phyloP scores from a whole-genome alignment of 2,797 vertebrate species.

The Tympanoctomys barrerae region DNA sequence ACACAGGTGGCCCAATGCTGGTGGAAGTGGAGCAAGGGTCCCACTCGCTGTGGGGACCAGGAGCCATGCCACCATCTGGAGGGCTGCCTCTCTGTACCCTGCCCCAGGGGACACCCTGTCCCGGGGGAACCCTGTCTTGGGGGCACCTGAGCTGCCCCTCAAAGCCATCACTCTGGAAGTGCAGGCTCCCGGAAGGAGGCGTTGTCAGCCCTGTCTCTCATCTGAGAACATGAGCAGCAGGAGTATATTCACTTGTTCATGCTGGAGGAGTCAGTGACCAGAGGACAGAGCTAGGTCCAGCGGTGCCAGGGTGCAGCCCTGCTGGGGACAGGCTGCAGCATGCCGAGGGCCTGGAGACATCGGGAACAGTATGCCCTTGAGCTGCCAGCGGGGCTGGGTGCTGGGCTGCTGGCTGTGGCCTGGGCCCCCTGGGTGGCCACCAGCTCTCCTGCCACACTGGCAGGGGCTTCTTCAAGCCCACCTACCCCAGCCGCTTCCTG shows the following conservation, averaged over 20 bases:
- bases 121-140: no score
- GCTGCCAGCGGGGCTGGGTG: no score
- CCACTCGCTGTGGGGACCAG: neutral
- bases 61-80: neutral
- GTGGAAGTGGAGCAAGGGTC: neutral
- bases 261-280: neutral
- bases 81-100: neutral
- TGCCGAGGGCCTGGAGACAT: rapidly evolving
- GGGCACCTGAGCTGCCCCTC: neutral
- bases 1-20: neutral
- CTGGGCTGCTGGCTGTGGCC: neutral
- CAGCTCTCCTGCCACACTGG: no score
- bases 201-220: neutral
- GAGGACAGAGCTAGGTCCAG: rapidly evolving
- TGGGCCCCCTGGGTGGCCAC: rapidly evolving
- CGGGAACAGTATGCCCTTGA: rapidly evolving
- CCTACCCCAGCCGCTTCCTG: conserved; percentile 37
- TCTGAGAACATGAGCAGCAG: neutral
- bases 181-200: neutral
- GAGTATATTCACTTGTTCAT: neutral
- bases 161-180: neutral
- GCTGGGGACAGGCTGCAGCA: rapidly evolving
- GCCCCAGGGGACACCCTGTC: no score
- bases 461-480: conserved; percentile 60
- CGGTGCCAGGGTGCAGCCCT: rapidly evolving